Evolutionary conservation across 23 tunicate species (phyloP).

Genomic region (Phallusia fumigata): DNA sequence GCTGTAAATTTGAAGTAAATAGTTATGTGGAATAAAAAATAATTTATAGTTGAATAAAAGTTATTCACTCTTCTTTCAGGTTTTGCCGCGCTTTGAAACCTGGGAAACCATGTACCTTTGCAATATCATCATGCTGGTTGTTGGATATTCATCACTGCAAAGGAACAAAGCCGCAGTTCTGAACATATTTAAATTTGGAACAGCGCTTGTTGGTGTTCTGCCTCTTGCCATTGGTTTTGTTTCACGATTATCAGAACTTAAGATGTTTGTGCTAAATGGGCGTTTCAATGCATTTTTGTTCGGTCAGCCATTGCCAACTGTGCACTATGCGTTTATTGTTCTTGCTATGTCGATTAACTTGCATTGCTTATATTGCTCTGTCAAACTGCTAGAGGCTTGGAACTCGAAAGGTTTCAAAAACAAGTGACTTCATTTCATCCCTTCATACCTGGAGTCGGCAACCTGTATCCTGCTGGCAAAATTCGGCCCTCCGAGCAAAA

Average conservation of each 20-base stretch:
- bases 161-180: not conserved
- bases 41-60: no score
- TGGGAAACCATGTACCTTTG: not conserved
- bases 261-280: not conserved
- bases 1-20: no score
- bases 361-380: not conserved
- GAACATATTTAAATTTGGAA: not conserved
- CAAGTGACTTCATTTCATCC: not conserved
- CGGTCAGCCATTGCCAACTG: not conserved
- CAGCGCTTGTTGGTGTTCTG: not conserved
- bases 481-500: no score
- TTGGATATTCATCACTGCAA: slow-evolving; percentile 3
- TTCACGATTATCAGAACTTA: slow-evolving; percentile 3
- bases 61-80: not conserved
- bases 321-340: not conserved
- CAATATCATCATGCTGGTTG: not conserved
- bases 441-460: no score
- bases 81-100: not conserved
- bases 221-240: not conserved
- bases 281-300: slow-evolving; percentile 10
- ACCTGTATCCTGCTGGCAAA: no score
- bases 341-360: not conserved
- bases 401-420: not conserved
- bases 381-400: not conserved
- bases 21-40: no score